Percentiles rank a stretch among this genome's conserved stretches.
Conservation (phyloP, 2,113 vertebrate genomes). For the Craseonycteris thonglongyai region DNA sequence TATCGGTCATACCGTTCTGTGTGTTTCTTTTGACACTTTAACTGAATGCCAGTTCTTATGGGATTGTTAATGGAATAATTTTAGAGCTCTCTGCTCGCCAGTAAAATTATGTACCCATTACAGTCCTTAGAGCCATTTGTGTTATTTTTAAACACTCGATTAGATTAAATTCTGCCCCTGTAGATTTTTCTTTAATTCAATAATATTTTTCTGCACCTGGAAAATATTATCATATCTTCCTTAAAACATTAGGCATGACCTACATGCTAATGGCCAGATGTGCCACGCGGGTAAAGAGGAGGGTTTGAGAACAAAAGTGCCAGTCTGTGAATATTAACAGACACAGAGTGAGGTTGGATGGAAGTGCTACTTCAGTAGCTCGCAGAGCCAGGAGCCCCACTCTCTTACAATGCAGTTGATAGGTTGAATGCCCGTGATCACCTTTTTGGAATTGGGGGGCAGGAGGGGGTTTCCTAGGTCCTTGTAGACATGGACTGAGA, state of each 20-base stretch:
- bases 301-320: not conserved
- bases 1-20: accelerated
- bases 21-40: not conserved
- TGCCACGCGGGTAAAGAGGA: not conserved
- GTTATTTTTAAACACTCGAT: not conserved
- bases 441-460: not conserved
- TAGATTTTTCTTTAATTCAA: constrained; percentile 10
- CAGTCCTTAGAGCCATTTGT: not conserved
- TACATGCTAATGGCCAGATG: not conserved
- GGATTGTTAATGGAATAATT: not conserved
- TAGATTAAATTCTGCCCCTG: not conserved
- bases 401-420: accelerated
- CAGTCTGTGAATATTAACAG: not conserved
- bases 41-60: not conserved
- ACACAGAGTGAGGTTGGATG: not conserved
- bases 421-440: not conserved
- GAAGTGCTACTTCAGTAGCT: accelerated
- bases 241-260: not conserved
- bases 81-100: not conserved
- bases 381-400: accelerated
- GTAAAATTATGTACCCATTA: not conserved
- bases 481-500: not conserved
- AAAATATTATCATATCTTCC: not conserved
- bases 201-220: constrained; percentile 1
- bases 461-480: not conserved